Evolutionary conservation across 2,888 invertebrate species (phyloP), one percentile per base, ranked within the genome.

Genomic region (Dryobotodes eremita): DNA sequence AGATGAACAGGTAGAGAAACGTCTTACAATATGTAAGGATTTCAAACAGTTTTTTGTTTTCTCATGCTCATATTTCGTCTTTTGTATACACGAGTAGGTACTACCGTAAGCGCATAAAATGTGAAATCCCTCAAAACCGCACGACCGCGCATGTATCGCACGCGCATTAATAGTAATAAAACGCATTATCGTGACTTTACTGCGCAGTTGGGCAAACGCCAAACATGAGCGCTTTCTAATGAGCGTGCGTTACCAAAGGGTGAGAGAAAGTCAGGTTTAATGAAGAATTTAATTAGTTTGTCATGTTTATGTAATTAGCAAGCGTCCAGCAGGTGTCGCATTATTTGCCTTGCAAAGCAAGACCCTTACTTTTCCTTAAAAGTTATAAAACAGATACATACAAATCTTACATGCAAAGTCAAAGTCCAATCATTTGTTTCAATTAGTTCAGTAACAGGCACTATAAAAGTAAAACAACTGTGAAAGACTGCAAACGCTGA

Each of bases 201-300:
- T 55, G 62, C 48, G 57, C 71, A 72, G 76, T 84, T 74, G 83
- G 76, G 79, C 72, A 76, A 79, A 74, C 70, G 74, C 73, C 72
- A 78, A 77, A 62, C 71, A 73, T 77, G 59, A 42, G 36, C 82
- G 77, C 89, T 89, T 89, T 89, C 90, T 89, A 89, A 88, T 85
- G 85, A 79, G 82, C 75, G 31, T 23, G 36, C 71, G 46, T 73
- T 81, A 72, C 79, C 50, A 36, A 81, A 89, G 90, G 88, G 80
- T 82, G 62, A 69, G 86, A 46, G 86, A 84, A 83, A 89, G 90
- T 79, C 36, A 23, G 23, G 20, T 23, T 68, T 68, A 75, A 80
- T 85, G 42, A 80, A 70, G 20, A 75, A 46, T 7, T 55, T 68
- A 71, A 84, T 83, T 83, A 36, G 23, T 26, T 53, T n/a, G 15